Evolutionary conservation across 2,888 invertebrate genomes (phyloP).

Genomic region (Oxystoma pomonae): DNA sequence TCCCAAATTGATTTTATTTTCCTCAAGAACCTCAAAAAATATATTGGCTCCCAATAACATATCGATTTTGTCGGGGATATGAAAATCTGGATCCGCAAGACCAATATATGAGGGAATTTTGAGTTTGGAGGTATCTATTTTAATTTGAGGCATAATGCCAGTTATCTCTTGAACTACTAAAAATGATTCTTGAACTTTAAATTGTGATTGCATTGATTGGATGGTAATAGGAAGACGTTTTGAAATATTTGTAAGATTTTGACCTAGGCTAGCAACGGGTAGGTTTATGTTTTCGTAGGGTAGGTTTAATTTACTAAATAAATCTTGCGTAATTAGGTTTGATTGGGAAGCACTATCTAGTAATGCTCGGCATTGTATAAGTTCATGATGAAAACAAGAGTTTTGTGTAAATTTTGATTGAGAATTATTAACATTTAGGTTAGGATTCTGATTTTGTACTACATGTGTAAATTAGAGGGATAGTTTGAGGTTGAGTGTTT

Average conservation of each 20-base stretch:
- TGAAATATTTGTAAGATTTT: not conserved
- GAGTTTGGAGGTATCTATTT: not conserved
- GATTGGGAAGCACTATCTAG: no score
- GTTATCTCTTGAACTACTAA: no score
- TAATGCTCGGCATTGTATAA: no score
- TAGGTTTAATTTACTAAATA: not conserved
- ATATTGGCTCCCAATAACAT: not conserved
- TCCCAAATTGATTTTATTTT: not conserved
- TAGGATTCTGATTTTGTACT: not conserved
- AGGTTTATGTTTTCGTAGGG: not conserved
- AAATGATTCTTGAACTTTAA: no score
- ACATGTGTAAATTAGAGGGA: no score
- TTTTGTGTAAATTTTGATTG: no score
- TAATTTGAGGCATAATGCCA: no score
- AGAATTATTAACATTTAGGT: not conserved
- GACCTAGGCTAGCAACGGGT: not conserved
- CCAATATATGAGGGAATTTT: not conserved
- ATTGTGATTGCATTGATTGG: not conserved
- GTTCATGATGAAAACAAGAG: no score
- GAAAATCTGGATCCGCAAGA: not conserved
- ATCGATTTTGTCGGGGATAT: not conserved
- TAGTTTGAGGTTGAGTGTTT: not conserved
- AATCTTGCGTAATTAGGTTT: not conserved
- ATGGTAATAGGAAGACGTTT: not conserved
- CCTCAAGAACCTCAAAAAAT: not conserved